Base-by-base conservation (phyloP, 2,113 vertebrate genomes). In the Pomatorhinus ruficollis region DNA sequence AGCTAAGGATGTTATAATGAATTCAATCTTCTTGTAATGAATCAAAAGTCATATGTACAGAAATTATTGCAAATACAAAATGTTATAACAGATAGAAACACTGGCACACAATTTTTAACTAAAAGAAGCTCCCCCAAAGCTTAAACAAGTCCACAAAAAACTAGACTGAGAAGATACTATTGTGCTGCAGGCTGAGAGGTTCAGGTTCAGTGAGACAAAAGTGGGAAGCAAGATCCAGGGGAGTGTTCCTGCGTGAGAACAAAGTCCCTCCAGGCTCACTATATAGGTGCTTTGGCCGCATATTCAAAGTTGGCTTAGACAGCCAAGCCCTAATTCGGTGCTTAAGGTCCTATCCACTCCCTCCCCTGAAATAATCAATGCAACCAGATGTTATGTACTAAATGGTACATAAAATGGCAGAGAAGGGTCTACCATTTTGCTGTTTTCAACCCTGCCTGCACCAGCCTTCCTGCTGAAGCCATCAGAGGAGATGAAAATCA, bases 51-150 rank as follows among this genome's bases (percentile, higher is more conserved):
- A 37, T 22, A 31, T 4, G 10, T 33, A 54, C 54, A 81, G 49
- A 83, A 83, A 81, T 83, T 27, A 80, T 2, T 86, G 64, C 47
- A 88, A 86, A 72, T 33, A 11, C 30, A 80, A 91, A 89, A 91
- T 47, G 24, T 22, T 83, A 74, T 47, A 89, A n/a, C 18, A 63
- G 57, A 50, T 17, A 83, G 25, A 63, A 90, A 52, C 40, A 59
- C 39, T 57, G 31, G 39, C 39, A n/a, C 8, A 35, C 10, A 16
- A 14, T 49, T 76, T 83, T 82, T 65, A 28, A 77, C 22, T 42
- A 45, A 65, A 69, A 79, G 7, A 79, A 93, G 33, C 11, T 75
- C 21, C 39, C 23, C 12, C 12, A 2, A 84, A 79, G 9, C 42
- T 83, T 80, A 95, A 76, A 56, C 0, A 7, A 92, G 4, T 21